Base-by-base conservation (phyloP, 2,797 vertebrate species). In the Sebastes matsubarae region DNA sequence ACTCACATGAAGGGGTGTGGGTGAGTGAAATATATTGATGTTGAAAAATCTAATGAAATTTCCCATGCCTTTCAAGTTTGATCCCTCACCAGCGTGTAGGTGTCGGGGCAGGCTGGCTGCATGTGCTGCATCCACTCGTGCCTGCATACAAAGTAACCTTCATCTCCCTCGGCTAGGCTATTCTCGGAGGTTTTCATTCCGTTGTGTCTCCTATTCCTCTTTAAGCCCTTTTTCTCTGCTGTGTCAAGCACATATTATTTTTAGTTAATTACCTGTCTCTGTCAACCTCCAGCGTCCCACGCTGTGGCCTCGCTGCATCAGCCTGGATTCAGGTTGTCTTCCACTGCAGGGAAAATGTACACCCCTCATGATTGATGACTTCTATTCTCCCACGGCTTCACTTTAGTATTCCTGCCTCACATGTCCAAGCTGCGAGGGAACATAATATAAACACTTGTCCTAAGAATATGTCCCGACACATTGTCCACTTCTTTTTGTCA, bases 321-420 rank as follows among this genome's bases (percentile, higher is more conserved):
- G 78, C 81, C 85, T 75, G 75, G 80, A 82, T 90, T 85, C 85
- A 85, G 89, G 86, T 89, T 88, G 84, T 85, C 88, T 88, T 82
- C 82, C 85, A 65, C 84, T 80, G 89, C 90, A 85, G 89, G 80
- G n/a, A 81, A 85, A 92, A 90, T 70, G 79, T 83, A 72, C 66
- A 84, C 75, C 79, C 75, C 65, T 57, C 60, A 57, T 95, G 94
- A 95, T 93, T 94, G 93, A 96, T 94, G 91, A 94, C 84, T 85
- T 84, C 80, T 90, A 68, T 89, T 92, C 77, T 85, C 72, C 82
- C 57, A 67, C 74, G 13, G 79, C 68, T 63, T 86, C 27, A 58
- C 85, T 85, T 91, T 81, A 70, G 75, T 88, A 88, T 90, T 90
- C 85, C 34, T 61, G 71, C 22, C 72, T 65, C 68, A 82, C 80